Evolutionary conservation across 2,797 vertebrate genomes (phyloP).

Genomic region (Gallinago stenura): DNA sequence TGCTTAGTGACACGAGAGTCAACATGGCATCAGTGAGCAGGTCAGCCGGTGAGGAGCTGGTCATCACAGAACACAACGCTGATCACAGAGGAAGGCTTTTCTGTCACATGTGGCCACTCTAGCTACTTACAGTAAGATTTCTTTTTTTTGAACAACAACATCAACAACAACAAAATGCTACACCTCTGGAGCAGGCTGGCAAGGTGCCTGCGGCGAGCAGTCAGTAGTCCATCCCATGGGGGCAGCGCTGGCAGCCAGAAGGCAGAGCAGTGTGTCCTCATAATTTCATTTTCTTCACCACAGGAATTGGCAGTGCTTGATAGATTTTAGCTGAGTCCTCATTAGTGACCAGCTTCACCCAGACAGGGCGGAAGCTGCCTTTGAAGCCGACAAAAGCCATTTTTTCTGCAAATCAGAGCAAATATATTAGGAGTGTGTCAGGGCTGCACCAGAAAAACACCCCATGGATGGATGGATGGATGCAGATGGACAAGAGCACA

Average conservation of each 20-base stretch:
- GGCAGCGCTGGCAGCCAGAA: slow-evolving; percentile 35
- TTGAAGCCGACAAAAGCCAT: slow-evolving; percentile 92
- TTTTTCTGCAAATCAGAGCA: slow-evolving; percentile 85
- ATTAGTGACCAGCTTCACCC: slow-evolving; percentile 86
- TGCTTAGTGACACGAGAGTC: not conserved
- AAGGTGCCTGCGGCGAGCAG: slow-evolving; percentile 27
- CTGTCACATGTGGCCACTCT: slow-evolving; percentile 3
- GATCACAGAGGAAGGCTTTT: not conserved
- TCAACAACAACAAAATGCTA: slow-evolving; percentile 20
- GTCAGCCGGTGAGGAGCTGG: not conserved
- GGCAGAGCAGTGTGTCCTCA: slow-evolving; percentile 73
- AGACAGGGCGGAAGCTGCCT: slow-evolving; percentile 88
- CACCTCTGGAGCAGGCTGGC: not conserved
- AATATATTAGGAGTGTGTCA: not conserved
- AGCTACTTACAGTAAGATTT: slow-evolving; percentile 56
- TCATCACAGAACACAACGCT: not conserved
- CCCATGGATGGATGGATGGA: fast-evolving
- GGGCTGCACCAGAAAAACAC: not conserved
- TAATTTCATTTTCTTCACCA: slow-evolving; percentile 88
- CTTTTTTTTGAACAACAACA: slow-evolving; percentile 14
- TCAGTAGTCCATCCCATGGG: slow-evolving; percentile 38
- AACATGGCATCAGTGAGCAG: not conserved
- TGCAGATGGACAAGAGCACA: not conserved
- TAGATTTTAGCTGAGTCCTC: slow-evolving; percentile 89
- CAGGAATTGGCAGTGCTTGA: slow-evolving; percentile 91